A percentile compares a stretch with the other conserved stretches of the same genome.
Conservation (phyloP, 2,113 vertebrate species). For the Tapirus terrestris region DNA sequence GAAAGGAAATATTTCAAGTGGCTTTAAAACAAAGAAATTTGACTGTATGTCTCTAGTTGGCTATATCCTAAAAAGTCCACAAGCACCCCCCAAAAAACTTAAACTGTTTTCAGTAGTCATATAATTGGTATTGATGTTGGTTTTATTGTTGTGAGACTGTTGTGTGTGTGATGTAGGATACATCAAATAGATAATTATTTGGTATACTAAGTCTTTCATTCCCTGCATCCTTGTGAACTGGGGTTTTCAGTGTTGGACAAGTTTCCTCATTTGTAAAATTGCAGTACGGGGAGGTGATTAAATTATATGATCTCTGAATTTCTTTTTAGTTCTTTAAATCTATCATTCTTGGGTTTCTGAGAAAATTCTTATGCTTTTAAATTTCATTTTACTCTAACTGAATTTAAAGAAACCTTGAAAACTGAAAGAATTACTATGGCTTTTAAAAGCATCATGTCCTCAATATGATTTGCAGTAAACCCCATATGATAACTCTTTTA, state of each 20-base stretch:
- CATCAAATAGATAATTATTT: neutral
- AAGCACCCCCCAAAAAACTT: neutral
- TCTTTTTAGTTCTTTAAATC: neutral
- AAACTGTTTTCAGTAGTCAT: neutral
- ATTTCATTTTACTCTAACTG: neutral
- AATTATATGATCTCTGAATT: neutral
- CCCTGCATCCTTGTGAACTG: neutral
- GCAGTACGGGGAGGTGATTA: neutral
- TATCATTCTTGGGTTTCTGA: neutral
- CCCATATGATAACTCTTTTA: neutral
- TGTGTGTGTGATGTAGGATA: neutral
- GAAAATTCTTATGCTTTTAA: neutral
- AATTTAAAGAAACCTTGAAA: neutral
- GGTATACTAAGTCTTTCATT: neutral
- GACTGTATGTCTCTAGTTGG: neutral
- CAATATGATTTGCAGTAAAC: neutral
- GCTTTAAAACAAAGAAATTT: neutral
- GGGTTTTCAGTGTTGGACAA: neutral
- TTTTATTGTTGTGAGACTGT: neutral
- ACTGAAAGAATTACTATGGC: neutral
- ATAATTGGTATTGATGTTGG: neutral
- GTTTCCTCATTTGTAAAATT: neutral
- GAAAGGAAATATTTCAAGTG: neutral
- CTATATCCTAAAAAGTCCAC: neutral
- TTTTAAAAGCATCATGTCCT: neutral